Evolutionary conservation across 1,140 invertebrate species (phyloP), one percentile per base, ranked within the genome.

Genomic region (Drosophila orena): DNA sequence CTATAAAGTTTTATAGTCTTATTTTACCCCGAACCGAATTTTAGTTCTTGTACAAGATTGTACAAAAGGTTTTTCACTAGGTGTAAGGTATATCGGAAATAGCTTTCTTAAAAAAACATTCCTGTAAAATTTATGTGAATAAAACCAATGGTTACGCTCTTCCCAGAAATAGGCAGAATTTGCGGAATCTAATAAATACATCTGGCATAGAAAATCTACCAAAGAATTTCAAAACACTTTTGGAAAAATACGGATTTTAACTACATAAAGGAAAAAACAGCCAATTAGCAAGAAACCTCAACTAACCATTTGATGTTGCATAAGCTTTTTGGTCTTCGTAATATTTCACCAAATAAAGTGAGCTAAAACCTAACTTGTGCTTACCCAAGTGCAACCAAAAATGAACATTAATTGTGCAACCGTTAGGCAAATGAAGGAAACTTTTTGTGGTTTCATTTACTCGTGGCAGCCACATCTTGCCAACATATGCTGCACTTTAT

Each of bases 401-500:
- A 54, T 55, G 30, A 42, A 59, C 34, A 60, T 59, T 37, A 72
- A 72, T 72, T 72, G 6, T 8, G 14, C 35, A 43, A 50, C 15
- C 69, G 49, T 77, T 24, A 17, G 14, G 27, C 40, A 17, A 70
- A 70, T 70, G 70, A 58, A 68, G 44, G 27, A 43, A 27, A 37
- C 34, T 74, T 49, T 55, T 22, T 70, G 62, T 47, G 79, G 81
- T 43, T 12, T 24, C 55, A 69, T 24, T 60, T 53, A 68, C 52
- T 53, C 52, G 40, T 50, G 50, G 20, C n/a, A 8, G 46, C 40
- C 61, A 42, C 50, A 75, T 60, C 46, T 68, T 60, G 77, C 49
- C 52, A 42, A 43, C 75, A 81, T 55, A 55, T 83, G 79, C 55
- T 81, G 78, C 78, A 79, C 49, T 76, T 72, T 58, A 79, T 77